Base-by-base conservation (phyloP, 1,140 invertebrate genomes). In the Lethocerus indicus region DNA sequence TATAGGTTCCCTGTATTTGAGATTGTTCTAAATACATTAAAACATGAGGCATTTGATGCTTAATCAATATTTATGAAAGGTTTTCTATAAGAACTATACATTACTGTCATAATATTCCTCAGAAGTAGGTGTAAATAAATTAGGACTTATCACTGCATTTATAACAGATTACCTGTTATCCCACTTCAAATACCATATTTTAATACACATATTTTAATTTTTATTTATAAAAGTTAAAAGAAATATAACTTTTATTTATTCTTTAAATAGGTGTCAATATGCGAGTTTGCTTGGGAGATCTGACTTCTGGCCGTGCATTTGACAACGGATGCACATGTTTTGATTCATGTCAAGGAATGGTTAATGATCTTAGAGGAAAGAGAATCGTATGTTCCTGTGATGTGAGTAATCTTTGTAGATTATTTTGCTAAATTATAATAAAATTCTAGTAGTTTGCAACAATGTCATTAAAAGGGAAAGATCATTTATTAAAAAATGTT, bases 261-360 rank as follows among this genome's bases (percentile, higher is more conserved):
- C 21, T 21, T 23, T 21, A n/a, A 32, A 9, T 32, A 32, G n/a
- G 29, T 32, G 7, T 9, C n/a, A 39, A 14, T 26, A 37, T n/a
- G 21, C 37, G 46, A 21, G 28, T 44, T 20, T 82, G 79, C 61
- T 69, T 93, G 14, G 93, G 93, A 32, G 92, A 98, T 70, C 65
- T 97, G 47, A 80, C 81, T 47, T 90, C 90, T 36, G 94, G 92
- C 28, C 75, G 85, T 58, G 92, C 91, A 23, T 98, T 97, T 69
- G 90, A 97, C 66, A 95, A 87, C 65, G 90, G 92, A 49, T 98
- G 94, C 70, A 78, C 78, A 54, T 96, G 92, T 67, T 80, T 81
- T 62, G 72, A 79, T 59, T 79, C 77, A 53, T 80, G 78, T 58
- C 74, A 79, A 61, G 81, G 79, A 53, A 73, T 82, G 49, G 78